Evolutionary conservation across 2,113 vertebrate species (phyloP).

Genomic region (Lota lota): DNA sequence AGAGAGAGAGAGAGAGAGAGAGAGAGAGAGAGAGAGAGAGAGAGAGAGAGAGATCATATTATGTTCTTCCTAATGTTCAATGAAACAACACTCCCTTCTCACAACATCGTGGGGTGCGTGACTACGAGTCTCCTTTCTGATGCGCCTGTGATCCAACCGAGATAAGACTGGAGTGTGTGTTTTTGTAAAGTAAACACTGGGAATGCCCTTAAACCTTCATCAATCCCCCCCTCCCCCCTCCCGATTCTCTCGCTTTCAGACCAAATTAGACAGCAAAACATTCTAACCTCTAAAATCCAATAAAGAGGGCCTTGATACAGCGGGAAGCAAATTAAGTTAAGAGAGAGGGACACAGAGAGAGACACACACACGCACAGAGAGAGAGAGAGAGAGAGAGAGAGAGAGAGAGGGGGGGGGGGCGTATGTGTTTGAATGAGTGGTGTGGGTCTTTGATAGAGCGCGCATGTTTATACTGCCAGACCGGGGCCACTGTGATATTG

Average conservation of each 20-base stretch:
- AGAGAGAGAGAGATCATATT: neutral
- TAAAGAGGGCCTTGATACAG: slow-evolving; percentile 48
- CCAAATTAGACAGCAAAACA: slow-evolving; percentile 46
- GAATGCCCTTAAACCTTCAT: slow-evolving; percentile 43
- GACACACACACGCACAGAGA: slow-evolving; percentile 27
- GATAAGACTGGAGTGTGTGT: slow-evolving; percentile 51
- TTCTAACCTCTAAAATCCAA: slow-evolving; percentile 58
- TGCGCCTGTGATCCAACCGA: slow-evolving; percentile 33
- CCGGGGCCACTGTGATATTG: slow-evolving; percentile 68
- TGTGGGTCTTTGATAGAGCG: slow-evolving; percentile 61
- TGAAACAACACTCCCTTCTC: slow-evolving; percentile 17
- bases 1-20: neutral
- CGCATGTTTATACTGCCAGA: slow-evolving; percentile 64
- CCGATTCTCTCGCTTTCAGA: slow-evolving; percentile 35
- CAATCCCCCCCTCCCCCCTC: slow-evolving; percentile 40
- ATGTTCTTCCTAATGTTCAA: neutral
- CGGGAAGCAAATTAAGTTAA: slow-evolving; percentile 60
- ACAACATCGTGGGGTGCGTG: slow-evolving; percentile 35
- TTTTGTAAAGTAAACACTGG: slow-evolving; percentile 53
- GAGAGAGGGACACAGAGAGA: slow-evolving; percentile 31
- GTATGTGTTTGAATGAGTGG: slow-evolving; percentile 55
- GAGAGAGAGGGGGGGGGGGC: slow-evolving; percentile 33
- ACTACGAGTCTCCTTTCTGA: slow-evolving; percentile 35
- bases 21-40: too few relatives aligned
- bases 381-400: slow-evolving; percentile 31